Evolutionary conservation across 2,797 vertebrate species (phyloP), one percentile per base, ranked within the genome.

Genomic region (Sebastes aleutianus): DNA sequence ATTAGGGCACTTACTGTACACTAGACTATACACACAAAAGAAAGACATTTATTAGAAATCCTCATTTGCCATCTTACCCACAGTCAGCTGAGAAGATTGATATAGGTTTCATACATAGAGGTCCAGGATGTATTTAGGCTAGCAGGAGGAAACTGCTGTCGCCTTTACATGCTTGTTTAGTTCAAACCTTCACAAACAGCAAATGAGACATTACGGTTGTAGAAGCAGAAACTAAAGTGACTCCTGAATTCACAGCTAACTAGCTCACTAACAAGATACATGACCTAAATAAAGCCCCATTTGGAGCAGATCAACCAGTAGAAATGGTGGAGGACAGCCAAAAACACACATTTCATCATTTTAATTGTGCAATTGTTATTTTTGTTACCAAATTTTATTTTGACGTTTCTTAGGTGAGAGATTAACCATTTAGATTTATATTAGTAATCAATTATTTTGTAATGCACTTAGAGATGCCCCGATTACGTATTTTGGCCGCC

Each of bases 21-120:
- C n/a, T 43, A 13, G n/a, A 56, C 13, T 63, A 13, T n/a, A 32
- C 27, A 47, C 27, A 47, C 22, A 11, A 27, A 54, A 27, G 29
- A 53, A 54, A 34, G 34, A 7, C 20, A 31, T 47, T 27, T 27
- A 50, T 8, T 47, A 74, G 11, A 59, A 69, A 61, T 34, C 11
- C 24, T 62, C 20, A 61, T 75, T 80, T 80, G 62, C 57, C 66
- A 7, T 75, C 22, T 59, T 56, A 68, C 47, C 62, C 47, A 67
- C 50, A 64, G 34, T 65, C 26, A 61, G 34, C 36, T 74, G 27
- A 66, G 16, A 66, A 59, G 53, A 59, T 2, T 34, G 14, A 61
- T 65, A 22, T 8, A 14, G 12, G 36, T 58, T 58, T 54, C 1
- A 16, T 36, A 39, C 29, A 61, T 8, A 26, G 16, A 80, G 54